Evolutionary conservation across 1,140 invertebrate species (phyloP).

Genomic region (Drosophila micromelanica): DNA sequence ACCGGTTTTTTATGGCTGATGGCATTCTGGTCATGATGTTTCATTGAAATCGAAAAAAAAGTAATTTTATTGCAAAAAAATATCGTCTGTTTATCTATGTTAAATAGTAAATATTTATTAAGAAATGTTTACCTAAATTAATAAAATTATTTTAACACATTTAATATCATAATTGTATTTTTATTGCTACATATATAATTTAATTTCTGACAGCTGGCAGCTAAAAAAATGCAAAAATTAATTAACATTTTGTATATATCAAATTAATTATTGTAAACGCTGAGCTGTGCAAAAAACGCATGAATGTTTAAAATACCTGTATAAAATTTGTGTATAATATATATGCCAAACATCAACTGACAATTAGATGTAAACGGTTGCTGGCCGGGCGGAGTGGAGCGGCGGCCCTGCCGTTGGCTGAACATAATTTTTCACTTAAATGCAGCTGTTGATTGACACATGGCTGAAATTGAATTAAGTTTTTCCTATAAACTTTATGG

Average conservation of each 20-base stretch:
- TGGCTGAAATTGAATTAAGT: constrained; percentile 76
- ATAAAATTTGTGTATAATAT: constrained; percentile 34
- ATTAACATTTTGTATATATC: constrained; percentile 23
- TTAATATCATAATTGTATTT: too few species aligned
- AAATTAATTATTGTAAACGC: constrained; percentile 18
- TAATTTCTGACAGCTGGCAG: not conserved
- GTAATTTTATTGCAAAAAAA: too few species aligned
- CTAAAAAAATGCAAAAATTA: not conserved
- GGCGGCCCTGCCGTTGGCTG: constrained; percentile 29
- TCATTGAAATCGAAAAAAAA: too few species aligned
- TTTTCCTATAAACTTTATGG: constrained; percentile 65
- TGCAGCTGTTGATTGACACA: constrained; percentile 78
- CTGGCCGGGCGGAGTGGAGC: not conserved
- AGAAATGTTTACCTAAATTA: too few species aligned
- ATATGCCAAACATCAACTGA: constrained; percentile 28
- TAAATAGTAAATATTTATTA: too few species aligned
- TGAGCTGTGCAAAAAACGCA: not conserved
- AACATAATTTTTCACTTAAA: constrained; percentile 79
- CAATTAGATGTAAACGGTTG: constrained; percentile 16
- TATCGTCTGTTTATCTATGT: too few species aligned
- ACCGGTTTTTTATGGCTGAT: too few species aligned
- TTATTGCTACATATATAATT: not conserved
- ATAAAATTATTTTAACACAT: too few species aligned
- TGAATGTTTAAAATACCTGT: constrained; percentile 6
- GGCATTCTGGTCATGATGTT: too few species aligned